A percentile compares a stretch with the other conserved stretches of the same genome.
Conservation (phyloP, 2,797 vertebrate species). For the Molossus molossus region DNA sequence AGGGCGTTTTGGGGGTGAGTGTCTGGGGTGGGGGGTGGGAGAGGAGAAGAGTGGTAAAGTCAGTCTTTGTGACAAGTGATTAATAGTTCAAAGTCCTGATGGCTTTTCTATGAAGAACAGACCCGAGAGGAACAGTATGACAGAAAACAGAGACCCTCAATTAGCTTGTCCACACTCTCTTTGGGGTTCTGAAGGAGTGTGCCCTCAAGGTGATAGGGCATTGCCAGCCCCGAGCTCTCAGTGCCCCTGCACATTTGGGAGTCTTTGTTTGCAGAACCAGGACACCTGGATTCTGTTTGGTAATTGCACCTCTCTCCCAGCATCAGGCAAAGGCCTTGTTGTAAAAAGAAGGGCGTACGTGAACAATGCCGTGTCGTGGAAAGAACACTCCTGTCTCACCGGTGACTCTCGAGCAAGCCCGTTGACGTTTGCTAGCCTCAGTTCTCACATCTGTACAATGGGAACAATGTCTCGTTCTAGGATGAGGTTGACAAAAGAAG, state of each 20-base stretch:
- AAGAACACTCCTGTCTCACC: background rate
- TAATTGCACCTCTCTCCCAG: background rate
- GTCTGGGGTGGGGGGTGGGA: rapidly evolving
- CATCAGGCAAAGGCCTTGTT: background rate
- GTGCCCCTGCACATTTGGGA: background rate
- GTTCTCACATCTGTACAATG: background rate
- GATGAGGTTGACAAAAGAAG: background rate
- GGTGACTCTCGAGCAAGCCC: rapidly evolving
- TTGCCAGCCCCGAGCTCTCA: background rate
- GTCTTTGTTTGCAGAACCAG: conserved; percentile 41
- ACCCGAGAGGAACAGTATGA: conserved; percentile 45
- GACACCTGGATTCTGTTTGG: background rate
- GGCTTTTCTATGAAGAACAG: conserved; percentile 79
- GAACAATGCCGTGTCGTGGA: background rate
- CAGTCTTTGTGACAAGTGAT: conserved; percentile 74
- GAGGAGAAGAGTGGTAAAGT: conserved; percentile 5
- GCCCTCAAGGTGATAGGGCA: conserved; percentile 29
- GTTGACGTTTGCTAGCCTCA: background rate
- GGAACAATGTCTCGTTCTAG: background rate
- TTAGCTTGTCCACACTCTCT: conserved; percentile 75
- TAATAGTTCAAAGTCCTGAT: conserved; percentile 77
- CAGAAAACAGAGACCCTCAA: conserved; percentile 74
- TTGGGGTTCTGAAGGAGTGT: background rate
- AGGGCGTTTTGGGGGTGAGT: background rate
- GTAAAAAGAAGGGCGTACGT: background rate